Base-by-base conservation (phyloP, 2,888 invertebrate genomes). In the Calliopum simillimum region DNA sequence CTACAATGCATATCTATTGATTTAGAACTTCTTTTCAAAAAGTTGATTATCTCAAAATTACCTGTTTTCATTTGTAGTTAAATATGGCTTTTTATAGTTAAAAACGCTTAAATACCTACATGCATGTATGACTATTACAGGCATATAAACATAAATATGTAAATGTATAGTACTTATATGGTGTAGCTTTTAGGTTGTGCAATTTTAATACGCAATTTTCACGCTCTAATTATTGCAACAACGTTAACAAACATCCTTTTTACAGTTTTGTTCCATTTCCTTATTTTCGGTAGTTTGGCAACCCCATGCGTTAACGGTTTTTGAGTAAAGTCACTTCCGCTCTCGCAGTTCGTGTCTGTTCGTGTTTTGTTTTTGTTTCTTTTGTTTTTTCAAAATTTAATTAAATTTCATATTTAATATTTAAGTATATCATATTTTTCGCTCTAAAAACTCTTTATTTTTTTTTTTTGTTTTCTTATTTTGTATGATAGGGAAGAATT, bases 381-480 rank as follows among this genome's bases (percentile, higher is more conserved):
- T 33, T 33, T 33, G n/a, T n/a, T n/a, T n/a, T n/a, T n/a, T n/a
- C n/a, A 3, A 33, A 33, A 2, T 33, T 33, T 3, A 33, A 33
- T 33, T 33, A 4, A 33, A 8, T 33, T 33, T 3, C 25, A 46
- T 63, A 19, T 55, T 68, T 64, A 66, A 49, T 41, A 58, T 59
- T n/a, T 71, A 41, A 41, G 19, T 56, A 66, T 63, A 65, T 25
- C 46, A 61, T 62, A 67, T 70, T 70, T 79, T 81, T 81, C 83
- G 84, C 82, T 84, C 82, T 83, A 84, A 83, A 82, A 84, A 83
- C 82, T 84, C 83, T 84, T 77, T 84, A 84, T 53, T 53, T 80
- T 77, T 78, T 77, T 77, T 76, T 77, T 76, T 77, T 80, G 78
- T 76, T 53, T 67, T 46, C 59, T 67, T 71, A 69, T 59, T 71